phyloP scores from a whole-genome alignment of 2,113 vertebrate species.

The Prunella fulvescens region DNA sequence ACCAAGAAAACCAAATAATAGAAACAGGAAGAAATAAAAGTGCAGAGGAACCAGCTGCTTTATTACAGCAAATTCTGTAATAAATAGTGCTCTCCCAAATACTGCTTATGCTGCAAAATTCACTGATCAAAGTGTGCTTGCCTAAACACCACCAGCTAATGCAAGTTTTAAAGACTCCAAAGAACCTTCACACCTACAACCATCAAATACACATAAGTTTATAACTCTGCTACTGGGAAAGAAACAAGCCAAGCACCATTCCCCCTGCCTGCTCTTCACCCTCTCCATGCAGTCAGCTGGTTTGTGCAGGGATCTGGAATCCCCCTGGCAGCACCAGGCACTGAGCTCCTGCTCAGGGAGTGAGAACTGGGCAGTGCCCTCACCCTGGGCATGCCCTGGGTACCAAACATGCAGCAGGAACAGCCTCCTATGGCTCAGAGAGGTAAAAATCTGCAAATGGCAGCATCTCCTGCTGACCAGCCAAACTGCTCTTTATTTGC shows the following conservation, averaged over 20 bases:
- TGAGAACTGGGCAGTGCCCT: background rate
- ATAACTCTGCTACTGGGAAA: background rate
- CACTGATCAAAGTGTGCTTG: background rate
- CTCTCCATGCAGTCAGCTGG: fast-evolving
- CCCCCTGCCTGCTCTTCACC: background rate
- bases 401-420: background rate
- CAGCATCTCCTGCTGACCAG: background rate
- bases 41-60: background rate
- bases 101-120: background rate
- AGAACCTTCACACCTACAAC: background rate
- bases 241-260: background rate
- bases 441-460: background rate
- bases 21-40: background rate
- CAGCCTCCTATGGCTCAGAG: background rate
- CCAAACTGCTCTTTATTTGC: background rate
- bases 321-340: background rate
- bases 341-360: background rate
- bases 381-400: too few species aligned
- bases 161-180: background rate
- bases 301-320: background rate
- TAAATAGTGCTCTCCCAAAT: background rate
- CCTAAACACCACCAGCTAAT: background rate
- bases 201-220: background rate
- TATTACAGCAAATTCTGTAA: background rate
- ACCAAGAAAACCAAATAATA: background rate